Conservation (phyloP, 92 coral and sea anemone species). For the Parazoanthus swiftii region DNA sequence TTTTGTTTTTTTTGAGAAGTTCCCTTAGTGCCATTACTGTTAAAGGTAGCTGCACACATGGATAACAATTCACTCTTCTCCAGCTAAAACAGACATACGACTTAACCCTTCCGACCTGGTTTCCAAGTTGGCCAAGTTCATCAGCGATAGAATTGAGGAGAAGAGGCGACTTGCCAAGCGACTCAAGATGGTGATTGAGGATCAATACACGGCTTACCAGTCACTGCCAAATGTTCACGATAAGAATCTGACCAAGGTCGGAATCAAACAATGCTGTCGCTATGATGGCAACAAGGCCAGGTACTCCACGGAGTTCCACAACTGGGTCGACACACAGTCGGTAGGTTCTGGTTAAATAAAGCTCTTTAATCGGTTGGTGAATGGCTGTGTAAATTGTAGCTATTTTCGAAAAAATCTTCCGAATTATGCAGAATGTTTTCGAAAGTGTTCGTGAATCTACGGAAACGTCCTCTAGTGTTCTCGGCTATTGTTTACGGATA, state of each 20-base stretch:
- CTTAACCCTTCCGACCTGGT: slow-evolving; percentile 71
- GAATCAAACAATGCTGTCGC: slow-evolving; percentile 72
- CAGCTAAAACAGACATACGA: slow-evolving; percentile 66
- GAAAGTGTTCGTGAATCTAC: not conserved
- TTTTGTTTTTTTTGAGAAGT: too few species aligned
- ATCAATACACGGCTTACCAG: slow-evolving; percentile 60
- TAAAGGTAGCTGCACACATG: too few species aligned
- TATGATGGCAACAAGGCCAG: slow-evolving; percentile 73
- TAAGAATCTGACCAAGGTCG: slow-evolving; percentile 61
- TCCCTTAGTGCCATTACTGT: too few species aligned
- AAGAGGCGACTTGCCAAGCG: slow-evolving; percentile 66
- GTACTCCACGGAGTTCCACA: slow-evolving; percentile 69
- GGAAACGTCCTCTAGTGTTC: not conserved
- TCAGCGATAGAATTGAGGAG: slow-evolving; percentile 73
- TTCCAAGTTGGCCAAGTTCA: slow-evolving; percentile 65
- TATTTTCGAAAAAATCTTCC: not conserved
- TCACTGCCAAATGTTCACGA: slow-evolving; percentile 29
- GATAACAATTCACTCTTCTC: not conserved
- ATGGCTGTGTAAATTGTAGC: too few species aligned
- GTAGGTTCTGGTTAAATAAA: not conserved
- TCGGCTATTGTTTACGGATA: too few species aligned
- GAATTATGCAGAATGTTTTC: not conserved
- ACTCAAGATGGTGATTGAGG: slow-evolving; percentile 65
- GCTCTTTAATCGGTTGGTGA: not conserved
- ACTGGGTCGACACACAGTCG: slow-evolving; percentile 76